These are phyloP conservation scores for Agriopis marginaria DNA, from an alignment of 2,888 invertebrate species.

Conservation along the genomic window DNA sequence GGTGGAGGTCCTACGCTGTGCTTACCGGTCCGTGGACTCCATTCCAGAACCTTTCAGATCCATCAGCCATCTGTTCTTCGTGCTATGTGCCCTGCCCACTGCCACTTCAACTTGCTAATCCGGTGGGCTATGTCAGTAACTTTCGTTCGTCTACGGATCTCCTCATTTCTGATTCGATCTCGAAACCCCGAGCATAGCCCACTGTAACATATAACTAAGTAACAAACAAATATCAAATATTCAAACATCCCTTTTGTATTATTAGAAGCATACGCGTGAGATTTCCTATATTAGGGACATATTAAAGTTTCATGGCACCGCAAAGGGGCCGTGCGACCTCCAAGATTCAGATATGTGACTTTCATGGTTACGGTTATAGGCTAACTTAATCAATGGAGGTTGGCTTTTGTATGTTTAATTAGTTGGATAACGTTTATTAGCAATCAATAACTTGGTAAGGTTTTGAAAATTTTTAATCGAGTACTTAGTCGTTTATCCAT, in stretches of 20 bases:
- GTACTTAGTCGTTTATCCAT: background rate
- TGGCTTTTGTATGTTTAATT: constrained; percentile 20
- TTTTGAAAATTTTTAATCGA: background rate
- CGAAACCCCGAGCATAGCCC: too few species aligned
- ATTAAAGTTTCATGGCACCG: constrained; percentile 41
- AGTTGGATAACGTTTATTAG: background rate
- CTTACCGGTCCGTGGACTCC: too few species aligned
- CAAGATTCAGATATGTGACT: constrained; percentile 16
- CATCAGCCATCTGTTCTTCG: too few species aligned
- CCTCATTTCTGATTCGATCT: too few species aligned
- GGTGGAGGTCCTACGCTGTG: too few species aligned
- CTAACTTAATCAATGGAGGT: constrained; percentile 12
- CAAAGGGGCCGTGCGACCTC: constrained; percentile 11
- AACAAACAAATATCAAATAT: constrained; percentile 8
- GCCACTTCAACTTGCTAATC: too few species aligned
- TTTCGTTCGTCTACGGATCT: too few species aligned
- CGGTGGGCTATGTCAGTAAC: too few species aligned
- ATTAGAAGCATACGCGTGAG: constrained; percentile 9
- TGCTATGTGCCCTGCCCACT: too few species aligned
- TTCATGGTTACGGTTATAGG: constrained; percentile 17
- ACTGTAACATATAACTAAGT: background rate
- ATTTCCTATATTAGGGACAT: constrained; percentile 35
- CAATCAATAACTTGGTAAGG: constrained; percentile 8
- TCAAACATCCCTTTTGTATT: constrained; percentile 4
- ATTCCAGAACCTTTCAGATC: too few species aligned